Percentiles rank a stretch among this genome's conserved stretches.
Conservation (phyloP, 2,888 invertebrate genomes). For the Drosophila fulvimacula region DNA sequence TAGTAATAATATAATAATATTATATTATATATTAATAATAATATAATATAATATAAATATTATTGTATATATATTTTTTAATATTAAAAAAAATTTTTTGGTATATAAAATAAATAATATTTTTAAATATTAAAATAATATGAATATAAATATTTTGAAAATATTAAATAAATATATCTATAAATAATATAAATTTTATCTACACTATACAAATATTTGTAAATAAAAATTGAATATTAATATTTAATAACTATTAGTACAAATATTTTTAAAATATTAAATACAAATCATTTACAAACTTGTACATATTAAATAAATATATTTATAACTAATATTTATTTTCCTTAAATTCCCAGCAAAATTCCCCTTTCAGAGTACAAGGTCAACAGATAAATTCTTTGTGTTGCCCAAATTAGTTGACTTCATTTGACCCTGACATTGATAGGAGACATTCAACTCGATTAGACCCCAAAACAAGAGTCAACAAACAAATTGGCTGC, state of each 20-base stretch:
- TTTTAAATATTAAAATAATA: too few species aligned
- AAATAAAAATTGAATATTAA: too few species aligned
- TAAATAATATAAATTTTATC: background rate
- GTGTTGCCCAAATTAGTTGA: background rate
- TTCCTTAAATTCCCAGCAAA: background rate
- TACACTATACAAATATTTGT: background rate
- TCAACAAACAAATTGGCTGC: constrained; percentile 35
- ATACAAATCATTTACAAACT: background rate
- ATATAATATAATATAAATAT: background rate
- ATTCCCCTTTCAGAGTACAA: background rate
- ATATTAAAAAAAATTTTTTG: too few species aligned
- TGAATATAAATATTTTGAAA: background rate
- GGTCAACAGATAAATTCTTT: background rate
- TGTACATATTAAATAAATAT: background rate
- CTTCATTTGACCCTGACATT: constrained; percentile 64
- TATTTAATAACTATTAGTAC: too few species aligned
- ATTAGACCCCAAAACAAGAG: constrained; percentile 6
- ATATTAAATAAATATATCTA: background rate
- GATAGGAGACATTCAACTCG: constrained; percentile 64
- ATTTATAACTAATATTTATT: background rate
- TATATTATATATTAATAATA: background rate
- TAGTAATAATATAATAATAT: background rate
- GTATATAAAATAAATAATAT: background rate
- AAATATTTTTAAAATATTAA: background rate
- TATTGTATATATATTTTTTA: too few species aligned